These are phyloP conservation scores for Hassar affinis DNA, from an alignment of 2,113 vertebrate genomes.

Conservation along the genomic window DNA sequence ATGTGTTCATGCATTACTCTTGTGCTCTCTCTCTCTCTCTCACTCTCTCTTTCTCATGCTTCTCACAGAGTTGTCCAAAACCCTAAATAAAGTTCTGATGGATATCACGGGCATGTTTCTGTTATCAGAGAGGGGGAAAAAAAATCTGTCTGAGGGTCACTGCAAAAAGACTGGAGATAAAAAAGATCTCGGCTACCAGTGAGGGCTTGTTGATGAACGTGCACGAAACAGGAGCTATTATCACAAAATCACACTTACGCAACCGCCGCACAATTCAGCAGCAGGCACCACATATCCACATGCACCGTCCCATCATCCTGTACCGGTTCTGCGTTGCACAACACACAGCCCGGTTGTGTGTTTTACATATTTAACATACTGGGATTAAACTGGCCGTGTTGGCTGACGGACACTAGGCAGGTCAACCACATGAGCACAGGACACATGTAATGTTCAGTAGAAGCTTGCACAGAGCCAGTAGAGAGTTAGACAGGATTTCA, in stretches of 20 bases:
- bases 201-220: slow-evolving; percentile 11
- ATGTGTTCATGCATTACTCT: not conserved
- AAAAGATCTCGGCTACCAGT: not conserved
- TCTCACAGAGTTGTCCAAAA: not conserved
- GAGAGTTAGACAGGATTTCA: not conserved
- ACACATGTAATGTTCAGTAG: not conserved
- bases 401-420: not conserved
- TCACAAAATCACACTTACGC: slow-evolving; percentile 42
- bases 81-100: not conserved
- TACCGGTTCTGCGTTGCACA: not conserved
- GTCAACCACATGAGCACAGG: not conserved
- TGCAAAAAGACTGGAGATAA: not conserved
- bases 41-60: not conserved
- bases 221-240: slow-evolving; percentile 15
- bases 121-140: not conserved
- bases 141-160: not conserved
- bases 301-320: not conserved
- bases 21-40: not conserved
- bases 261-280: slow-evolving; percentile 25
- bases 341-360: not conserved
- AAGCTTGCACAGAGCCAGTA: not conserved
- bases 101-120: not conserved
- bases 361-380: not conserved
- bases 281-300: slow-evolving; percentile 10
- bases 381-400: not conserved